Percentiles rank a stretch among this genome's conserved stretches.
Evolutionary conservation across 2,888 invertebrate species (phyloP).

Genomic region (Caenorhabditis macrosperma): DNA sequence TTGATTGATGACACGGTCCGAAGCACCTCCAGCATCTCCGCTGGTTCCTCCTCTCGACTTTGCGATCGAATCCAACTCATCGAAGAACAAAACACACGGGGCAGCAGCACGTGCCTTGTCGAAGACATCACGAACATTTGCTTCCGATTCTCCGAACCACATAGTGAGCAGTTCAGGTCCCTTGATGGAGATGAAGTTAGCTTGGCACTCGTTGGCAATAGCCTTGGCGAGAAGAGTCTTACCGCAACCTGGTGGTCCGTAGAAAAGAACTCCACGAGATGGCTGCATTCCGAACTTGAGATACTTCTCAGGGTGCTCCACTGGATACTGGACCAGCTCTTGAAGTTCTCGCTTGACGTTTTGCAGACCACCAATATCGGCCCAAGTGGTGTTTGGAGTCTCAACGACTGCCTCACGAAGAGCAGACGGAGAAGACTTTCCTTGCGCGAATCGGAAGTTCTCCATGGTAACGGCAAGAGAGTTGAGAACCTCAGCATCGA

Average conservation of each 20-base stretch:
- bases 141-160: constrained; percentile 99
- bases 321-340: constrained; percentile 98
- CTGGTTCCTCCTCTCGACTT: constrained; percentile 92
- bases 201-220: constrained; percentile 99
- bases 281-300: constrained; percentile 99
- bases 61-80: constrained; percentile 99
- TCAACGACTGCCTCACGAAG: constrained; percentile 99
- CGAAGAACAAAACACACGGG: constrained; percentile 99
- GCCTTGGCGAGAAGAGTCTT: constrained; percentile 89
- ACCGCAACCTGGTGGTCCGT: constrained; percentile 95
- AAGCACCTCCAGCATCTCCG: constrained; percentile 87
- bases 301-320: constrained; percentile 99
- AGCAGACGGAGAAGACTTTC: constrained; percentile 98
- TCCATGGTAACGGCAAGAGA: constrained; percentile 92
- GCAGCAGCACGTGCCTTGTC: constrained; percentile 99
- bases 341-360: constrained; percentile 91
- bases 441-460: constrained; percentile 89
- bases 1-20: constrained; percentile 99
- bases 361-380: constrained; percentile 96
- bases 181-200: constrained; percentile 99
- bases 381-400: constrained; percentile 97
- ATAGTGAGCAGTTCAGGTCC: constrained; percentile 93
- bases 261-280: constrained; percentile 92
- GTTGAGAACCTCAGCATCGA: constrained; percentile 97
- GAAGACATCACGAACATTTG: constrained; percentile 98